Percentiles rank a stretch among this genome's conserved stretches.
These are phyloP conservation scores for Eubasilissa splendida DNA, from an alignment of 2,888 invertebrate genomes.

Conservation along the genomic window DNA sequence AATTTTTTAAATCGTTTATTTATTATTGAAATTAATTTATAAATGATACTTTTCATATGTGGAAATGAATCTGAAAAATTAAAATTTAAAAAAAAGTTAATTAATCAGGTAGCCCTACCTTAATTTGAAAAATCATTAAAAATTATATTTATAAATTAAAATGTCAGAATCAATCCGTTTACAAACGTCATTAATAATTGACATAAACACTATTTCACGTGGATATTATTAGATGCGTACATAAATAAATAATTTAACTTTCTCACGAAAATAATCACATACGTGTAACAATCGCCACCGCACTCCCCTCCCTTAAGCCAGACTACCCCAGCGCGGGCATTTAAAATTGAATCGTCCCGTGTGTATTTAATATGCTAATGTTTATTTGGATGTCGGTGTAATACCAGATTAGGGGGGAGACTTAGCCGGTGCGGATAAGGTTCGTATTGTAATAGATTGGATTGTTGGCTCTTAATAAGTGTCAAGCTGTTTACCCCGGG, in stretches of 20 bases:
- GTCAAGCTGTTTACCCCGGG: conserved; percentile 24
- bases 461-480: conserved; percentile 37
- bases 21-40: too few species aligned
- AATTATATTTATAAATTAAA: too few species aligned
- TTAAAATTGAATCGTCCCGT: conserved; percentile 57
- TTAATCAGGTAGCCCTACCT: too few species aligned
- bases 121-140: too few species aligned
- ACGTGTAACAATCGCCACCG: conserved; percentile 10
- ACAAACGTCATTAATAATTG: too few species aligned
- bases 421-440: conserved; percentile 28
- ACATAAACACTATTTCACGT: too few species aligned
- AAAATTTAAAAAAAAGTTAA: too few species aligned
- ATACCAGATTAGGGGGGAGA: conserved; percentile 49
- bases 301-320: conserved; percentile 6
- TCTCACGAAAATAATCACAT: conserved; percentile 4
- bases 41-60: too few species aligned
- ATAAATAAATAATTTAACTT: conserved; percentile 2
- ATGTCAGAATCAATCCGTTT: too few species aligned
- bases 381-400: conserved; percentile 54
- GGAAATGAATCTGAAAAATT: too few species aligned
- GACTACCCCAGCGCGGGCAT: conserved; percentile 33
- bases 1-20: too few species aligned
- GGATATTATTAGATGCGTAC: background rate
- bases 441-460: conserved; percentile 24
- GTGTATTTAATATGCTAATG: conserved; percentile 58